Conservation (phyloP, 2,797 vertebrate genomes). For the Numenius phaeopus region DNA sequence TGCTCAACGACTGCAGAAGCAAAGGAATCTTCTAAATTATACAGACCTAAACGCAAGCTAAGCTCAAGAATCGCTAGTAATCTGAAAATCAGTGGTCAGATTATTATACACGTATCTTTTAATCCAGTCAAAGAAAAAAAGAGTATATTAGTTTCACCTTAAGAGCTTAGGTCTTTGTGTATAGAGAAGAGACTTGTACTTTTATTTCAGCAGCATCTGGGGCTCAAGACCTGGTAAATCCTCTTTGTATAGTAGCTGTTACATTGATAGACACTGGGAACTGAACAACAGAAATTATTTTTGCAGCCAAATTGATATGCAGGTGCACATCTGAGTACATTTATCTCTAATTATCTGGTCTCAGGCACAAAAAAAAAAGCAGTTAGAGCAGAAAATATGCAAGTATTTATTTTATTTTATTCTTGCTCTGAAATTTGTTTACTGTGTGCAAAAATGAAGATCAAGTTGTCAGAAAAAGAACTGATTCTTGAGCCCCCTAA, state of each 20-base stretch:
- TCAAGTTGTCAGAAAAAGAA: neutral
- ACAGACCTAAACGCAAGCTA: neutral
- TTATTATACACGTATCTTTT: neutral
- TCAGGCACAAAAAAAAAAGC: slow-evolving; percentile 4
- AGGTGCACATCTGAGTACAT: slow-evolving; percentile 45
- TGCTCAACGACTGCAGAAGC: neutral
- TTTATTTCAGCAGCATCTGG: neutral
- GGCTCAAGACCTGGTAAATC: neutral
- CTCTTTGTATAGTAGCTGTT: neutral
- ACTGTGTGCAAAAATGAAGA: neutral
- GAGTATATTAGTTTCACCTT: neutral
- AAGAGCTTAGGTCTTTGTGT: neutral
- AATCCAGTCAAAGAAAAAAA: neutral
- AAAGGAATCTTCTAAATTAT: neutral
- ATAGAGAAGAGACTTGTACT: neutral
- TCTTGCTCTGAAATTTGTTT: neutral
- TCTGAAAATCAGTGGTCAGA: neutral
- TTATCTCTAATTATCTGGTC: slow-evolving; percentile 47
- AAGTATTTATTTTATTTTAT: neutral
- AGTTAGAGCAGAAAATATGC: neutral
- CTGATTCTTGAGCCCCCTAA: neutral
- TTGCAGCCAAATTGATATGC: slow-evolving; percentile 35
- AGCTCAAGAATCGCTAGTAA: neutral
- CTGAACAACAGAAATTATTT: slow-evolving; percentile 9
- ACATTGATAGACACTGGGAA: neutral